These are phyloP conservation scores for Heliconius himera DNA, from an alignment of 1,140 invertebrate genomes.

Conservation along the genomic window DNA sequence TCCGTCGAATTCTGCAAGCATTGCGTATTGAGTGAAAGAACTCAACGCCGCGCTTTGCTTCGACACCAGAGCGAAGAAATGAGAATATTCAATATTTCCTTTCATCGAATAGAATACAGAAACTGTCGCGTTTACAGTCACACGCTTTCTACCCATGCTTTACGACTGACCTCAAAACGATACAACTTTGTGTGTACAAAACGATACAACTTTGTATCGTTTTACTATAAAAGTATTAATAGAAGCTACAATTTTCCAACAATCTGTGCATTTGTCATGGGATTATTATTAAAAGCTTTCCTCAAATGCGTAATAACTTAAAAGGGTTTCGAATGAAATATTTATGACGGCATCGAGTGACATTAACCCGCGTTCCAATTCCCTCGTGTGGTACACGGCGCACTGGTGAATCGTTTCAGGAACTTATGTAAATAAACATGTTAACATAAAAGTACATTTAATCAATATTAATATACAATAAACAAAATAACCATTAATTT, in stretches of 20 bases:
- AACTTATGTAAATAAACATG: slow-evolving; percentile 23
- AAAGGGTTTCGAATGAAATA: slow-evolving; percentile 66
- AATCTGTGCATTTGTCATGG: slow-evolving; percentile 24
- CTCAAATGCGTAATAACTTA: slow-evolving; percentile 48
- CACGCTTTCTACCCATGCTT: no score
- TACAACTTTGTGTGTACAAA: background rate
- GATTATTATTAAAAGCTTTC: slow-evolving; percentile 26
- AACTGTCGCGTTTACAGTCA: no score
- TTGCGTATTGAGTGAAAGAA: no score
- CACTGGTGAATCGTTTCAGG: slow-evolving; percentile 34
- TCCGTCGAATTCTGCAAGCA: no score
- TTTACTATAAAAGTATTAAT: background rate
- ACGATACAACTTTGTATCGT: background rate
- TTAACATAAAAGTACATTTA: background rate
- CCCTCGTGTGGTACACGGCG: slow-evolving; percentile 42
- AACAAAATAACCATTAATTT: background rate
- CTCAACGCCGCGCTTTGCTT: no score
- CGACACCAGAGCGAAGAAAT: no score
- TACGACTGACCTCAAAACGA: no score
- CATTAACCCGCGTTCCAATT: slow-evolving; percentile 66
- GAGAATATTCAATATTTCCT: no score
- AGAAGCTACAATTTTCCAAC: slow-evolving; percentile 10
- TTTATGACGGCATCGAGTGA: slow-evolving; percentile 59
- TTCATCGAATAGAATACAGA: no score
- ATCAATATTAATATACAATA: background rate